These are phyloP conservation scores for Macaria notata DNA, from an alignment of 2,888 invertebrate species.

Conservation along the genomic window DNA sequence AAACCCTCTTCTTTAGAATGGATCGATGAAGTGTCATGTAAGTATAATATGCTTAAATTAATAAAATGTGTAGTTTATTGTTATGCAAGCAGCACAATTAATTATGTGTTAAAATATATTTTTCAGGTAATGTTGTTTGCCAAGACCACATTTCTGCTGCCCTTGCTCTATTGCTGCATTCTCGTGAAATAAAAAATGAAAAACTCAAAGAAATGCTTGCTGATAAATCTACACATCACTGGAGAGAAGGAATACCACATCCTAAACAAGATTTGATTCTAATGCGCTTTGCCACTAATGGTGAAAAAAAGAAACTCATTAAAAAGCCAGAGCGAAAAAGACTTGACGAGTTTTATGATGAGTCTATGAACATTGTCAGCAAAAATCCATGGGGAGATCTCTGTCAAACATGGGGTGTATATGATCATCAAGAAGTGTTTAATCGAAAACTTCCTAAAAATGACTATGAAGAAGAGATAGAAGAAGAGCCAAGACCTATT, in stretches of 20 bases:
- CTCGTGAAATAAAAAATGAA: conserved; percentile 71
- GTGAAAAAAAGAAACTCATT: conserved; percentile 86
- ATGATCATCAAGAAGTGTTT: conserved; percentile 83
- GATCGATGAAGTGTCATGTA: conserved; percentile 90
- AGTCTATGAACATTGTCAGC: conserved; percentile 49
- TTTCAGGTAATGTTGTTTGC: conserved; percentile 85
- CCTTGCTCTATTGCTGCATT: conserved; percentile 82
- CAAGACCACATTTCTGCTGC: conserved; percentile 83
- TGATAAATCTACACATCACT: conserved; percentile 85
- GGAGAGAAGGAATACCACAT: conserved; percentile 87
- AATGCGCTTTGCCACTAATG: conserved; percentile 88
- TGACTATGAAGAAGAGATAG: conserved; percentile 51
- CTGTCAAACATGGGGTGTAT: conserved; percentile 86
- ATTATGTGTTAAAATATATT: too few relatives aligned
- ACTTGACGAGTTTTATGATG: conserved; percentile 48
- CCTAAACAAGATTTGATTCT: conserved; percentile 86
- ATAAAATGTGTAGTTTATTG: too few relatives aligned
- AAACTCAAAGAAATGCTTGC: conserved; percentile 62
- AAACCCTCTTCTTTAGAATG: conserved; percentile 91
- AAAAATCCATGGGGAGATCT: conserved; percentile 90
- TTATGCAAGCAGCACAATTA: too few relatives aligned
- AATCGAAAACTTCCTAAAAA: conserved; percentile 56
- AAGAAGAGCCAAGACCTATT: conserved; percentile 43
- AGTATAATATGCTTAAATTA: conserved; percentile 42
- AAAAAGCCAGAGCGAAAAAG: conserved; percentile 53